Evolutionary conservation across 2,888 invertebrate species (phyloP), one percentile per base, ranked within the genome.

Genomic region (Rhabditoides inermis): DNA sequence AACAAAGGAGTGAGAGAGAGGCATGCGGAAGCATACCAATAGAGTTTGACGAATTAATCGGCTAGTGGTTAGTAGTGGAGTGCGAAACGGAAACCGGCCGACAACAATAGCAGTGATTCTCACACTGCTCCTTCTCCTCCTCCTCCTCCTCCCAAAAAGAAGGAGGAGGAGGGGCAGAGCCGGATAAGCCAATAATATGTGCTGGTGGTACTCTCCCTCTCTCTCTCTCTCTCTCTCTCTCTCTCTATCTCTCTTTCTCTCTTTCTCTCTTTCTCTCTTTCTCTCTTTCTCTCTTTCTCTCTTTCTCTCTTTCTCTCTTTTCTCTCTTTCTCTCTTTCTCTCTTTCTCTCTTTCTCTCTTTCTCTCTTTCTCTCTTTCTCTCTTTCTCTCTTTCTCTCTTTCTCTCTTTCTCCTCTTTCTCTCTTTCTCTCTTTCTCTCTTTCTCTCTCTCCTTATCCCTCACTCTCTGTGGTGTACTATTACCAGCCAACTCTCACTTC

Each of bases 101-200:
- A n/a, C n/a, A n/a, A n/a, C n/a, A n/a, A n/a, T n/a, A n/a, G n/a
- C n/a, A n/a, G n/a, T n/a, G n/a, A n/a, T n/a, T n/a, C n/a, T n/a
- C n/a, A n/a, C n/a, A n/a, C n/a, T n/a, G n/a, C n/a, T n/a, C n/a
- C n/a, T n/a, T n/a, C n/a, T n/a, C n/a, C n/a, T n/a, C n/a, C n/a
- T n/a, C n/a, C 28, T 18, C 45, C 45, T 51, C 46, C 41, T 51
- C 37, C 42, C 52, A 39, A 52, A 48, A 42, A 51, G 32, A 40
- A 37, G 18, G 44, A 26, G 2, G 15, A 35, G 45, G 36, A 45
- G 7, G 35, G 15, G 27, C 6, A 5, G 28, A 26, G 44, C 7
- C 15, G 44, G 3, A 37, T 6, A 22, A 37, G 28, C 32, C 12
- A 15, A 5, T 15, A 15, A 22, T 32, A 47, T 36, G 15, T 27